These are phyloP conservation scores for Parnassius apollo DNA, from an alignment of 2,888 invertebrate genomes.

Conservation along the genomic window DNA sequence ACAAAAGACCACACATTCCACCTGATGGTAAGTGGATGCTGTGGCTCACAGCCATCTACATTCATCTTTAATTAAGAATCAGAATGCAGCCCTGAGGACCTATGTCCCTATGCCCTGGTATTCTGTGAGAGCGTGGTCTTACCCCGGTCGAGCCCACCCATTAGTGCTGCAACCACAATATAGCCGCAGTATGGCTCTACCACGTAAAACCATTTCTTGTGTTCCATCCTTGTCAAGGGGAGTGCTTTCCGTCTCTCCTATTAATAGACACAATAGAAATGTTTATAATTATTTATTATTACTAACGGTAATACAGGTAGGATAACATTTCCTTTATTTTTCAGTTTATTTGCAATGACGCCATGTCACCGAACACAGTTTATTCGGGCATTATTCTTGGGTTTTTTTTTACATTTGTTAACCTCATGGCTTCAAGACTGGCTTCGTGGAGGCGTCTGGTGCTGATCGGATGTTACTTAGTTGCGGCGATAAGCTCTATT, in stretches of 20 bases:
- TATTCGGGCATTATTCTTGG: constrained; percentile 82
- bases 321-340: constrained; percentile 24
- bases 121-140: too few relatives aligned
- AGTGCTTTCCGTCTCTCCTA: constrained; percentile 99
- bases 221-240: constrained; percentile 97
- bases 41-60: too few relatives aligned
- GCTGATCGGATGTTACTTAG: constrained; percentile 56
- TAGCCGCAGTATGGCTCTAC: too few relatives aligned
- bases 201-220: constrained; percentile 49
- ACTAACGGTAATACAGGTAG: too few relatives aligned
- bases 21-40: too few relatives aligned
- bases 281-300: too few relatives aligned
- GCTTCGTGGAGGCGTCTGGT: constrained; percentile 74
- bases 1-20: too few relatives aligned
- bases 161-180: too few relatives aligned
- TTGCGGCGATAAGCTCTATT: constrained; percentile 75
- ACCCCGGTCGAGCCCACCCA: too few relatives aligned
- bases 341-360: constrained; percentile 60
- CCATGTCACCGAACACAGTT: constrained; percentile 78
- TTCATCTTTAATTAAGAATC: too few relatives aligned
- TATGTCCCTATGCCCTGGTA: too few relatives aligned
- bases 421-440: constrained; percentile 60
- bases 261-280: constrained; percentile 90
- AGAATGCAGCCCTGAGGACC: too few relatives aligned
- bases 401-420: constrained; percentile 75